Evolutionary conservation across 37 sponge, comb jelly and placozoan species (phyloP).

Genomic region (Theonella swinhoei): DNA sequence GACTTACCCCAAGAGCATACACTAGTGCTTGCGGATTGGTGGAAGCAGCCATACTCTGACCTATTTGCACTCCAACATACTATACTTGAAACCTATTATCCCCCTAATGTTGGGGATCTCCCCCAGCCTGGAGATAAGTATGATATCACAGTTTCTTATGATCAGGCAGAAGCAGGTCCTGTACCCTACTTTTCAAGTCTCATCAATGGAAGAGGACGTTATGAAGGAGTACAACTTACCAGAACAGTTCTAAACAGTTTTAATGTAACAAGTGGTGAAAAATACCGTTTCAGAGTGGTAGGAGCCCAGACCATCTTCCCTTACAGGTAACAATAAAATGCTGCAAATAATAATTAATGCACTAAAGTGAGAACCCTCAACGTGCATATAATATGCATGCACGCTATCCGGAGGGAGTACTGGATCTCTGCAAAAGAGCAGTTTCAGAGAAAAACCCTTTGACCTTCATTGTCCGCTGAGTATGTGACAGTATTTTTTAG

Average conservation of each 20-base stretch:
- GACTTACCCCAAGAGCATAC: constrained; percentile 55
- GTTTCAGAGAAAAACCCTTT: too few relatives aligned
- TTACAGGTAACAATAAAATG: constrained; percentile 8
- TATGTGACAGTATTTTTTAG: too few relatives aligned
- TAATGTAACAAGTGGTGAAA: constrained; percentile 46
- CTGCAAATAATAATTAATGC: too few relatives aligned
- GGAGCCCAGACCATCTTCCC: constrained; percentile 65
- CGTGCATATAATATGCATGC: constrained; percentile 60
- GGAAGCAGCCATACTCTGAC: constrained; percentile 27
- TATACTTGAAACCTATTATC: neutral
- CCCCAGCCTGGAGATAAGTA: constrained; percentile 24
- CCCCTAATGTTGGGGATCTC: constrained; percentile 28
- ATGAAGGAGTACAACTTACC: constrained; percentile 21
- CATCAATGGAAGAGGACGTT: constrained; percentile 74
- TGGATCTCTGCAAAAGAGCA: too few relatives aligned
- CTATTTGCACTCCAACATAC: constrained; percentile 24
- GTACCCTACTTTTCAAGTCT: constrained; percentile 69
- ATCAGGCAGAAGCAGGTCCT: constrained; percentile 29
- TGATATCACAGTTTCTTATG: constrained; percentile 5
- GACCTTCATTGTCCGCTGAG: too few relatives aligned
- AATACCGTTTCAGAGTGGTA: constrained; percentile 75
- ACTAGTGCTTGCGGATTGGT: constrained; percentile 54
- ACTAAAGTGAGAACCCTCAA: constrained; percentile 64
- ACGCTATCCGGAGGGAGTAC: too few relatives aligned
- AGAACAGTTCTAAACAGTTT: constrained; percentile 45